Evolutionary conservation across 2,113 vertebrate genomes (phyloP), one percentile per base, ranked within the genome.

Genomic region (Sylvia atricapilla): DNA sequence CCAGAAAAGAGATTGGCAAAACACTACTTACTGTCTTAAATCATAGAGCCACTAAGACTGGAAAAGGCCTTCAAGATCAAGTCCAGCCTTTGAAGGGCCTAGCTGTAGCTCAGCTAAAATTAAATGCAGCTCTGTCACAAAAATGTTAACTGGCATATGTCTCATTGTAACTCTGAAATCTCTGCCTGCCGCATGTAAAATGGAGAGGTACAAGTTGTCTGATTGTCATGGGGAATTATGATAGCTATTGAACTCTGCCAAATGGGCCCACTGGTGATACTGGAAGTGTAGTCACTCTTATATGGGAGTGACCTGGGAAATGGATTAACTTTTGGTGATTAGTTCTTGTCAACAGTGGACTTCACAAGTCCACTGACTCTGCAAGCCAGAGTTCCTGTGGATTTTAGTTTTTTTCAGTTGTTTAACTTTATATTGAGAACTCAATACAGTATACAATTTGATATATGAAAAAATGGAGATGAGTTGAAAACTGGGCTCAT

Each of bases 141-240:
- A 19, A 31, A 10, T 0, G 1, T 39, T n/a, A 11, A 12, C 17
- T 75, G 37, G 4, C 18, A 2, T 10, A 15, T 41, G 2, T 72
- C 25, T 52, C 11, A 1, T 33, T 6, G 6, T 72, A 69, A n/a
- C 23, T 84, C 20, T 64, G 55, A 41, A 46, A 11, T 63, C 79
- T 52, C 59, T 59, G 21, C 6, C 7, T 73, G 58, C n/a, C 13
- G 7, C 6, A 1, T 9, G 64, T 28, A 24, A 47, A 25, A 33
- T 37, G 56, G 24, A 87, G 66, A 52, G 16, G 47, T 19, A n/a
- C 13, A 11, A 43, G 19, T 79, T 75, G 10, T 3, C 11, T 37
- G 47, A 22, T 63, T 60, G 39, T 50, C 60, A 4, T 1, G 17
- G 63, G 41, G 22, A 44, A 6, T 73, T 63, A 13, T 1, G 1